Base-by-base conservation (phyloP, 2,113 vertebrate species). In the Poeciliopsis retropinna region DNA sequence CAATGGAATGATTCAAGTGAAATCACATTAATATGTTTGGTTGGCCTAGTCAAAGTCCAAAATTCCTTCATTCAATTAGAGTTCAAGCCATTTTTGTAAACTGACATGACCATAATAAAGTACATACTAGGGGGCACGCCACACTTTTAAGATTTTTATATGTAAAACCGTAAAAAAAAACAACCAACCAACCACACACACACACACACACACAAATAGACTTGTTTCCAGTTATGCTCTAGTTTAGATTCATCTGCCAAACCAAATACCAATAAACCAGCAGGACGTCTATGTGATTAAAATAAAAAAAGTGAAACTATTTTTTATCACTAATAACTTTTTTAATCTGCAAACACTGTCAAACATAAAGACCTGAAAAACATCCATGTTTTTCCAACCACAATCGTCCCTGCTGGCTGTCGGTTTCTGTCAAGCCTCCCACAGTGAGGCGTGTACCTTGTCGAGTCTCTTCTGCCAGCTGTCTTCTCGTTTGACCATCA, bases 401-500 rank as follows among this genome's bases (percentile, higher is more conserved):
- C 17, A 31, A 22, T 32, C 61, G 19, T 19, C 4, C 25, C 12
- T 1, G 3, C 29, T 32, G 44, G 19, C 51, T 25, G 44, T 5
- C 19, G 25, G 51, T n/a, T 54, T 9, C 60, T 78, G 44, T 1
- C 39, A 65, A 61, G 15, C 19, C 8, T 25, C 44, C 39, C 27
- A 14, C 19, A 31, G 6, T 41, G 44, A 11, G 29, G 6, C 34
- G 44, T 67, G 77, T 96, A 99, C 98, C 97, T 97, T 99, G 89
- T 99, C 98, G 66, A 98, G 81, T 61, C 97, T 95, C 86, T 97
- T 99, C 84, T 99, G 98, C 97, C 98, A 99, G 94, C 94, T 98
- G 83, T 99, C 98, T 84, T 97, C 97, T 75, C 95, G 94, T 90
- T 99, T 99, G 64, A 98, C 94, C 97, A 99, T 98, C 76, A 99